Base-by-base conservation (phyloP, 2,113 vertebrate genomes). In the Mirza zaza region DNA sequence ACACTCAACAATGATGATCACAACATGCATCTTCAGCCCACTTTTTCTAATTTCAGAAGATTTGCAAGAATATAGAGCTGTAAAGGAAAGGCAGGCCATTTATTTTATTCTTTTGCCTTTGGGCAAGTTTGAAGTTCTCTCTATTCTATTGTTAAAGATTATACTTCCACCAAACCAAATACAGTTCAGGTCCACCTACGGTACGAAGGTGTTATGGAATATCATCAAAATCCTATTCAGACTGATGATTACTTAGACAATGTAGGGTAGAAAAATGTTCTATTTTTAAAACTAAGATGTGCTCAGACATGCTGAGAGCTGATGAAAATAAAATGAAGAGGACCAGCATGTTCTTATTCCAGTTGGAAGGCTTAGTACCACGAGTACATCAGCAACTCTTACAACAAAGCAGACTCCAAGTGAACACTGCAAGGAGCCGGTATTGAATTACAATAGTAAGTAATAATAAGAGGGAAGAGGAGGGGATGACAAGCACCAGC, bases 101-200 rank as follows among this genome's bases (percentile, higher is more conserved):
- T 63, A 45, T 93, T 87, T 94, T 68, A 61, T 83, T 88, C 21
- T 88, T 96, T 71, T 48, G 48, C 27, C 42, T 80, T 79, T 93
- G 39, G 50, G 45, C 0, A 71, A 87, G 50, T 89, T 93, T 70
- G 11, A 75, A 73, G 85, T 91, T 87, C 45, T 91, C n/a, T 65
- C 17, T 65, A 23, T 14, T 50, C 39, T 73, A n/a, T 48, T 48
- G 12, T 91, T n/a, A 63, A 96, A 96, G 57, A 36, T 87, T 23
- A 48, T 80, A 76, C 34, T 87, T 75, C 11, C 27, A 90, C 34
- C 61, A 91, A 94, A 73, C 3, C 11, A 11, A 76, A 39, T 45
- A 57, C 4, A 65, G 42, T 88, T 85, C 13, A 76, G 4, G 32
- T 52, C 8, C 17, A 57, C 3, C 52, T 52, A 36, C 0, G 65